Evolutionary conservation across 2,797 vertebrate genomes (phyloP).

Genomic region (Jordanella pulchra): DNA sequence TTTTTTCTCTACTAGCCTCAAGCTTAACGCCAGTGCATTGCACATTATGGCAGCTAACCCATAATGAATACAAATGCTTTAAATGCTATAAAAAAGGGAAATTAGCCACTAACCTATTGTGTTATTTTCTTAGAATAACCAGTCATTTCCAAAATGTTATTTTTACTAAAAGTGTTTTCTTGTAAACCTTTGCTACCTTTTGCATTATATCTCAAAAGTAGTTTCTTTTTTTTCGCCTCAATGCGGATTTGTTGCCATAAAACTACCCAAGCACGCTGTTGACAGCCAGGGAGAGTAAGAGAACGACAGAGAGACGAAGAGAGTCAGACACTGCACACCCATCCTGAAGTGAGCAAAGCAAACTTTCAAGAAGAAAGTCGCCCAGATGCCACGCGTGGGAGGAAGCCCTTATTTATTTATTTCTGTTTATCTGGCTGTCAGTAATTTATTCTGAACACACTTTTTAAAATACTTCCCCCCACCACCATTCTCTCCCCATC

Average conservation of each 20-base stretch:
- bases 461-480: constrained; percentile 73
- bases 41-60: too few relatives aligned
- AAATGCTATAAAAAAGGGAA: background rate
- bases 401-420: constrained; percentile 81
- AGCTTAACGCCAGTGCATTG: too few relatives aligned
- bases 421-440: constrained; percentile 81
- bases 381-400: constrained; percentile 78
- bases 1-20: too few relatives aligned
- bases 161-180: background rate
- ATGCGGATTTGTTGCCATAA: constrained; percentile 41
- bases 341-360: constrained; percentile 78
- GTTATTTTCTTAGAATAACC: background rate
- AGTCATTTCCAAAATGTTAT: constrained; percentile 8
- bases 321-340: constrained; percentile 38
- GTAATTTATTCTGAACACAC: constrained; percentile 79
- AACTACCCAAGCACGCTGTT: constrained; percentile 37
- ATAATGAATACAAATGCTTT: background rate
- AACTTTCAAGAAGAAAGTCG: constrained; percentile 81
- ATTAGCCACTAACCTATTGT: background rate
- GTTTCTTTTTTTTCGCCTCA: constrained; percentile 18
- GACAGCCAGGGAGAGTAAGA: constrained; percentile 26
- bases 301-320: constrained; percentile 16
- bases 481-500: constrained; percentile 52
- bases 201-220: constrained; percentile 26
- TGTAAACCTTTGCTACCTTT: constrained; percentile 16